These are phyloP conservation scores for Atherix ibis DNA, from an alignment of 2,888 invertebrate species.

Conservation along the genomic window DNA sequence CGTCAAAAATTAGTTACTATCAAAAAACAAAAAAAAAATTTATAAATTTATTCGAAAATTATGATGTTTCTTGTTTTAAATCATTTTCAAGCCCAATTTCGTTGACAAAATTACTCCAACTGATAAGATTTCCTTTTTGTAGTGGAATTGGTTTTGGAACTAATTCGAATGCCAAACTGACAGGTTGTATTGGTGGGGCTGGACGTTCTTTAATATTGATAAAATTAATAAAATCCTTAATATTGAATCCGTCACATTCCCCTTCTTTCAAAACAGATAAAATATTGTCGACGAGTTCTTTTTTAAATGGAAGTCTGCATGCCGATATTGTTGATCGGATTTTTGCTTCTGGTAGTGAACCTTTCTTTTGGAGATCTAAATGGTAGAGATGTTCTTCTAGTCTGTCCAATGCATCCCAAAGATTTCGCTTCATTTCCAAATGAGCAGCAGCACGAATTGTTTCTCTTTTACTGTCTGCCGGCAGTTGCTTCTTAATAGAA, in stretches of 20 bases:
- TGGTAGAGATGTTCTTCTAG: slow-evolving; percentile 42
- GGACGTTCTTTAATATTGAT: slow-evolving; percentile 43
- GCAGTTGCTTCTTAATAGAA: slow-evolving; percentile 41
- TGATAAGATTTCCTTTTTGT: slow-evolving; percentile 25
- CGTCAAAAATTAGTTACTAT: no score
- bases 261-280: slow-evolving; percentile 43
- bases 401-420: slow-evolving; percentile 55
- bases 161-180: slow-evolving; percentile 29
- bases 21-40: no score
- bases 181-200: slow-evolving; percentile 25
- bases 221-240: slow-evolving; percentile 53
- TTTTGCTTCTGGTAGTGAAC: slow-evolving; percentile 40
- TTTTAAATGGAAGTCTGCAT: slow-evolving; percentile 50
- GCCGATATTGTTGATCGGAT: slow-evolving; percentile 51
- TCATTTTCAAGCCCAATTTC: slow-evolving; percentile 26
- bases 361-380: slow-evolving; percentile 39
- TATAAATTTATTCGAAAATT: no score
- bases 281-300: slow-evolving; percentile 51
- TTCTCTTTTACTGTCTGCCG: slow-evolving; percentile 29
- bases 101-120: slow-evolving; percentile 26
- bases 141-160: slow-evolving; percentile 28
- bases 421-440: slow-evolving; percentile 48
- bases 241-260: slow-evolving; percentile 45
- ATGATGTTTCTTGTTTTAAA: slow-evolving; percentile 14
- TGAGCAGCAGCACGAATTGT: slow-evolving; percentile 49